Percentiles rank a stretch among this genome's conserved stretches.
Evolutionary conservation across 2,888 invertebrate genomes (phyloP).

Genomic region (Cremastinae sp.): DNA sequence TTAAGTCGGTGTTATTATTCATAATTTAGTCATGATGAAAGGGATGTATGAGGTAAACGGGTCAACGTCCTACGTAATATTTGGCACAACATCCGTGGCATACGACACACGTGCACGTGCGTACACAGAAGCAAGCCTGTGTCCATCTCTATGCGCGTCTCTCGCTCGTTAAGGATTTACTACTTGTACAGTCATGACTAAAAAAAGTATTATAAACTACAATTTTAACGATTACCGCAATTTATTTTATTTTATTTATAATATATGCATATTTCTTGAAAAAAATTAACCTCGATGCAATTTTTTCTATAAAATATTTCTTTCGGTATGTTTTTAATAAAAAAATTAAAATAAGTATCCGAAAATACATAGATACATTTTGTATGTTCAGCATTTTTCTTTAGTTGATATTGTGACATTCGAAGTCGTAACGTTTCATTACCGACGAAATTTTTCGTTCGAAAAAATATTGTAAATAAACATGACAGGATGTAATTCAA

Average conservation of each 20-base stretch:
- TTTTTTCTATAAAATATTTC: too few species aligned
- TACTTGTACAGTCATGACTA: neutral
- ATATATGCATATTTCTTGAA: too few species aligned
- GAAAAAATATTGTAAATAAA: neutral
- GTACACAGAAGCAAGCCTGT: conserved; percentile 19
- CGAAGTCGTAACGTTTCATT: too few species aligned
- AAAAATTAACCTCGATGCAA: too few species aligned
- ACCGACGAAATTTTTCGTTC: neutral
- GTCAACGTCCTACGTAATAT: conserved; percentile 58
- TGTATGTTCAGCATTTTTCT: too few species aligned
- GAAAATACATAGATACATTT: too few species aligned
- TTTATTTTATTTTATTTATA: too few species aligned
- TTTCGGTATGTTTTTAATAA: too few species aligned
- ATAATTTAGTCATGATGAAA: conserved; percentile 54
- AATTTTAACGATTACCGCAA: neutral
- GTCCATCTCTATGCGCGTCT: conserved; percentile 3
- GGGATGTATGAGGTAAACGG: conserved; percentile 48
- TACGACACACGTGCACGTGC: conserved; percentile 9
- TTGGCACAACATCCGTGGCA: conserved; percentile 44
- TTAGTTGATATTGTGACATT: too few species aligned
- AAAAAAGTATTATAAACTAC: neutral
- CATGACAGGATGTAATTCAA: conserved; percentile 5
- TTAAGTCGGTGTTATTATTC: conserved; percentile 39
- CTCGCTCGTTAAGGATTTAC: conserved; percentile 9
- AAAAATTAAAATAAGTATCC: too few species aligned